Percentiles rank a stretch among this genome's conserved stretches.
Evolutionary conservation across 2,797 vertebrate species (phyloP).

Genomic region (Poecilia picta): DNA sequence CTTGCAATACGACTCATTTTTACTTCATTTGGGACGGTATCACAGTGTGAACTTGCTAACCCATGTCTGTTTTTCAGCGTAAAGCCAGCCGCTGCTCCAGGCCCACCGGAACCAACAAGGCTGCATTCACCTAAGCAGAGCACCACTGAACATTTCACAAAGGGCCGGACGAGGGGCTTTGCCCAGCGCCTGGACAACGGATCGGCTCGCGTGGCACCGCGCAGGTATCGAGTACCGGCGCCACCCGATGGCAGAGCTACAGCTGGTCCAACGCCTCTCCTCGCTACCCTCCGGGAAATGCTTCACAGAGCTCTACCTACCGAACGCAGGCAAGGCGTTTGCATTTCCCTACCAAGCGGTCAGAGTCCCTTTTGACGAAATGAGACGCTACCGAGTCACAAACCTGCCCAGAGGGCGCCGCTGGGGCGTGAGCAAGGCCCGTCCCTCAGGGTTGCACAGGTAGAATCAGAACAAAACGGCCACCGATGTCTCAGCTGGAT

Average conservation of each 20-base stretch:
- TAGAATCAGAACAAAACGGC: constrained; percentile 37
- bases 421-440: constrained; percentile 66
- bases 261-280: constrained; percentile 66
- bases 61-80: neutral
- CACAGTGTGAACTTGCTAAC: neutral
- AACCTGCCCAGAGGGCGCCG: constrained; percentile 70
- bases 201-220: constrained; percentile 33
- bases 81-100: constrained; percentile 44
- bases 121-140: constrained; percentile 72
- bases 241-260: constrained; percentile 47
- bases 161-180: constrained; percentile 69
- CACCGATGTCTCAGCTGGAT: constrained; percentile 54
- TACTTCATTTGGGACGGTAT: too few relatives aligned
- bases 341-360: constrained; percentile 73
- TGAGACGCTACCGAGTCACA: constrained; percentile 74
- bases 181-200: constrained; percentile 57
- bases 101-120: constrained; percentile 63
- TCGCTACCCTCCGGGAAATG: constrained; percentile 71
- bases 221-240: constrained; percentile 35
- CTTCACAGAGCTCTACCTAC: constrained; percentile 66
- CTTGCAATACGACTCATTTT: neutral
- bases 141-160: constrained; percentile 77
- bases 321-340: constrained; percentile 63
- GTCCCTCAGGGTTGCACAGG: constrained; percentile 52
- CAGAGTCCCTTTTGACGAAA: constrained; percentile 80